Percentiles rank a stretch among this genome's conserved stretches.
These are phyloP conservation scores for Aethina tumida DNA, from an alignment of 1,140 invertebrate genomes.

Conservation along the genomic window DNA sequence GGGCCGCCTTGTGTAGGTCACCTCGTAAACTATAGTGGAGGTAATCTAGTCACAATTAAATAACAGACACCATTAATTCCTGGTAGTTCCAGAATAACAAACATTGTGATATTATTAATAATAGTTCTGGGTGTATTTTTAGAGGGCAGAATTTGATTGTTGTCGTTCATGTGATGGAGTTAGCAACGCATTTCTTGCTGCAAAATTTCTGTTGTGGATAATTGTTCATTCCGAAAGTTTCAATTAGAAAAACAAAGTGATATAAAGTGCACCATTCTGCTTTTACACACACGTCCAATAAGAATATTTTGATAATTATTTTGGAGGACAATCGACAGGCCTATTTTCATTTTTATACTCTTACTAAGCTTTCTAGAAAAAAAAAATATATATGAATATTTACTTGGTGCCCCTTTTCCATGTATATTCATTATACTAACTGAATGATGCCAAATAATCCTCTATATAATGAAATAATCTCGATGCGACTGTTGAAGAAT, in stretches of 20 bases:
- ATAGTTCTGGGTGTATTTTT: neutral
- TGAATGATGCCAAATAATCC: too few relatives aligned
- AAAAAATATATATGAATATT: conserved; percentile 1
- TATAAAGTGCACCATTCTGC: conserved; percentile 20
- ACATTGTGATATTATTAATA: neutral
- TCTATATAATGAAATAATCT: neutral
- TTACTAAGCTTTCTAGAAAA: conserved; percentile 21
- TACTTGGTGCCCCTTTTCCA: neutral
- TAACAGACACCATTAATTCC: too few relatives aligned
- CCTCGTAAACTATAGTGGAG: too few relatives aligned
- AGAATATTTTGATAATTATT: conserved; percentile 19
- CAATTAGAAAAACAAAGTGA: conserved; percentile 2
- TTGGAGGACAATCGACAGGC: conserved; percentile 20
- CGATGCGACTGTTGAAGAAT: neutral
- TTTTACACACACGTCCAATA: conserved; percentile 22
- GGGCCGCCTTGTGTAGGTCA: too few relatives aligned
- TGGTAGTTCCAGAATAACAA: too few relatives aligned
- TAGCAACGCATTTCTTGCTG: too few relatives aligned
- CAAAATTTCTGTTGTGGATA: too few relatives aligned
- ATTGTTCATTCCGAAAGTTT: conserved; percentile 14
- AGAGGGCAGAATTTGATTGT: neutral
- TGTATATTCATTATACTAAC: too few relatives aligned
- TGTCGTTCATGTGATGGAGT: neutral
- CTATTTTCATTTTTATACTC: conserved; percentile 25
- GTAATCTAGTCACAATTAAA: too few relatives aligned